These are phyloP conservation scores for Nyctereutes procyonoides DNA, from an alignment of 2,113 vertebrate genomes.

Conservation along the genomic window DNA sequence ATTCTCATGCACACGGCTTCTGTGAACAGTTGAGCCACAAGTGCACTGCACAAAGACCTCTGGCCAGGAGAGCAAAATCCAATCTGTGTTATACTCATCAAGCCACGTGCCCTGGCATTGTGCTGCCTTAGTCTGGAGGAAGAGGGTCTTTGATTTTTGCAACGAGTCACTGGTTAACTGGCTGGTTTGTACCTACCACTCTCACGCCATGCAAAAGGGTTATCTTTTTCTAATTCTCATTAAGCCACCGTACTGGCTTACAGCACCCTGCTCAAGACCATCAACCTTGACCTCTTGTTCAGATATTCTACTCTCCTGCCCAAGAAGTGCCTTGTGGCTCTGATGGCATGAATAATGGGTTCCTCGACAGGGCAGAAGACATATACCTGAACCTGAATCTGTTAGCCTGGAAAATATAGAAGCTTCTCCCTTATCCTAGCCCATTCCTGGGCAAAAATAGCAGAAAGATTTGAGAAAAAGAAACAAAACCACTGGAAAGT, in stretches of 20 bases:
- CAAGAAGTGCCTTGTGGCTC: background rate
- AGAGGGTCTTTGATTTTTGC: background rate
- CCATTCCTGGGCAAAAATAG: background rate
- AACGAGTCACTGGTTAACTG: background rate
- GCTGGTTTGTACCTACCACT: background rate
- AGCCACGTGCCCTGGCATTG: background rate
- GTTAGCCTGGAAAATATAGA: background rate
- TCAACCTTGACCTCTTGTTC: background rate
- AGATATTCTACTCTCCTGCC: background rate
- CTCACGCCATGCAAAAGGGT: background rate
- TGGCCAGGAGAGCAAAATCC: background rate
- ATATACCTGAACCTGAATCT: background rate
- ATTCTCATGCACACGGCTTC: background rate
- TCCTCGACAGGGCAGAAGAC: background rate
- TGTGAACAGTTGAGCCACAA: fast-evolving
- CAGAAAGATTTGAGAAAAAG: background rate
- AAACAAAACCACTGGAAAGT: background rate
- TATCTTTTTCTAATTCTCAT: background rate
- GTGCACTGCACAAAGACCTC: background rate
- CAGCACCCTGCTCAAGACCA: background rate
- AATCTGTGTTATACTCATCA: background rate
- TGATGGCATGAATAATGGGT: background rate
- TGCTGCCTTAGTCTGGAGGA: background rate
- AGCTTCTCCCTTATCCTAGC: too few relatives aligned
- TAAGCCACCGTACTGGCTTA: too few relatives aligned